Evolutionary conservation across 2,888 invertebrate genomes (phyloP), one percentile per base, ranked within the genome.

Genomic region (Alloscopus bannaensis): DNA sequence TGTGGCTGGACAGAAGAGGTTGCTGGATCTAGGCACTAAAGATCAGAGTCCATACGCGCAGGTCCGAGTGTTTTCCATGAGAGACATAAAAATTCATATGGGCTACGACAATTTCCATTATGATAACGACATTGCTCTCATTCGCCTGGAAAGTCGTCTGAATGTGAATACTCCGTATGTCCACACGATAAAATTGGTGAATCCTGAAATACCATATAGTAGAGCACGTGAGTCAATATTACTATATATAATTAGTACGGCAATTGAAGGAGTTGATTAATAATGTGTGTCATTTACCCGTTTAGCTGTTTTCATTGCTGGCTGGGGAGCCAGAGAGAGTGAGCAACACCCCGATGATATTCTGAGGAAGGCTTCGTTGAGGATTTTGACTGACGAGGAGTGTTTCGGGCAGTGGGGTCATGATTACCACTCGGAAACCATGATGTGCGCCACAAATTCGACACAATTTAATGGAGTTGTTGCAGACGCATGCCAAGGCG

Each of bases 401-500:
- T 81, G 81, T 50, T 1, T n/a, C 2, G 29, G 64, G 8, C 64
- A 45, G 8, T 81, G 70, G 50, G 81, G 77, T 1, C 68, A 81
- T 60, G 72, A 78, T 47, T 77, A 28, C 28, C 75, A 64, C 28
- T 16, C 55, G 1, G 62, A 75, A 52, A 42, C 29, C 6, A 81
- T 81, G 81, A 57, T 81, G 4, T 81, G 81, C 29, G 77, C 81
- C 8, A 57, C 71, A 20, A 45, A 55, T 16, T 4, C 8, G 0
- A 29, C 26, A 3, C 20, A 28, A 16, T 16, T n/a, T 24, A 24
- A 0, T 0, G 3, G 40, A 1, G 47, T 26, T 1, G 26, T 65
- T 16, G 59, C 55, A 0, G 81, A 81, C 47, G 77, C 81, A 1
- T 81, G 81, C 40, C 36, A 59, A 26, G 81, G 81, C 0, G 62